A percentile compares a stretch with the other conserved stretches of the same genome.
These are phyloP conservation scores for Galeopterus variegatus DNA, from an alignment of 2,113 vertebrate species.

Conservation along the genomic window DNA sequence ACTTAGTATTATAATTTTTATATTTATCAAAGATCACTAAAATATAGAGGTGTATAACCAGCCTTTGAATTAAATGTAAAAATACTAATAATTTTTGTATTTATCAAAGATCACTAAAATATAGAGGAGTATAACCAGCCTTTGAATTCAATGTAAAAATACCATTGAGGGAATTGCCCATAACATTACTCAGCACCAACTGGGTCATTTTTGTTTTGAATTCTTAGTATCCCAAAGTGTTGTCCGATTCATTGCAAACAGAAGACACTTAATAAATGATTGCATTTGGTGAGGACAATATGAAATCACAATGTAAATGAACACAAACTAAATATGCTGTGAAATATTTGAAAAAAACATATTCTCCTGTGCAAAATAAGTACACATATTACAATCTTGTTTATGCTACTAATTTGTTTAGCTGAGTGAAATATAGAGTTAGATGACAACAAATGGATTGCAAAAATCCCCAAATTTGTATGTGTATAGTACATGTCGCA, in stretches of 20 bases:
- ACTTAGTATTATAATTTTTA: background rate
- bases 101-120: background rate
- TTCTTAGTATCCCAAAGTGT: background rate
- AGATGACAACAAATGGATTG: constrained; percentile 44
- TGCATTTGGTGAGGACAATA: background rate
- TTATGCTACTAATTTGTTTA: background rate
- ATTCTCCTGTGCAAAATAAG: background rate
- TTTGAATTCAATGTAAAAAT: constrained; percentile 61
- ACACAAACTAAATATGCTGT: background rate
- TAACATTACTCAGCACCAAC: background rate
- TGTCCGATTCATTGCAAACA: background rate
- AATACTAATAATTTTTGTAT: constrained; percentile 41
- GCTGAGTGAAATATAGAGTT: background rate
- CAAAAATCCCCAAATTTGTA: constrained; percentile 25
- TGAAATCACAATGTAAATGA: background rate
- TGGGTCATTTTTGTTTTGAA: background rate
- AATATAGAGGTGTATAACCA: background rate
- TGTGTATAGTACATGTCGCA: background rate
- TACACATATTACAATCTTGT: background rate
- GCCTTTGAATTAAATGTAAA: constrained; percentile 49
- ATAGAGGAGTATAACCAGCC: background rate
- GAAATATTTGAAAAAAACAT: constrained; percentile 48
- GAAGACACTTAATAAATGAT: constrained; percentile 10
- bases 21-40: background rate
- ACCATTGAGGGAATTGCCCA: background rate